phyloP scores from a whole-genome alignment of 2,797 vertebrate genomes.

The Centroberyx gerrardi region DNA sequence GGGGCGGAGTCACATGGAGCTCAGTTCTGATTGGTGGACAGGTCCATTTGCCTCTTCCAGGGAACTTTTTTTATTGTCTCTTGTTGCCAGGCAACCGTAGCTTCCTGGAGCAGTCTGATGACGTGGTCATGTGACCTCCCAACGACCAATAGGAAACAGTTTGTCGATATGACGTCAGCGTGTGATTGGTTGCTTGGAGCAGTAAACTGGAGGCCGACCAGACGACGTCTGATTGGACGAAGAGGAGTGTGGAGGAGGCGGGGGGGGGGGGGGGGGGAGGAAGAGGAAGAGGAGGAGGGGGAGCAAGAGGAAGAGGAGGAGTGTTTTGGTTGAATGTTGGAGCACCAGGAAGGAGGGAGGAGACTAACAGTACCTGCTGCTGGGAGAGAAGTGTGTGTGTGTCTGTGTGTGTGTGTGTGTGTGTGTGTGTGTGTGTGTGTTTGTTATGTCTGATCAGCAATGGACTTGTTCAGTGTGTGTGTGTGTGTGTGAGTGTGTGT shows the following conservation, averaged over 20 bases:
- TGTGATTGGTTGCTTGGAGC: constrained; percentile 31
- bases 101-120: constrained; percentile 42
- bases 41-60: constrained; percentile 37
- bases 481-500: constrained; percentile 6
- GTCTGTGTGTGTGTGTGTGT: constrained; percentile 18
- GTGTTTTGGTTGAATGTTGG: constrained; percentile 50
- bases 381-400: constrained; percentile 5
- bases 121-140: constrained; percentile 34
- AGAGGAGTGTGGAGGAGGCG: constrained; percentile 28
- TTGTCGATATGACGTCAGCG: constrained; percentile 39
- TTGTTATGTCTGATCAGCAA: background rate
- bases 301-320: background rate
- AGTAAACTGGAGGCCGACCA: constrained; percentile 39
- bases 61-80: constrained; percentile 48
- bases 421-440: constrained; percentile 30
- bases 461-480: background rate
- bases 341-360: constrained; percentile 70
- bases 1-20: constrained; percentile 34
- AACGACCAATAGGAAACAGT: constrained; percentile 46
- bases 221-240: constrained; percentile 32
- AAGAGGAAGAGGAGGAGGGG: background rate
- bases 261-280: constrained; percentile 5
- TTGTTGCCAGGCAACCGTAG: constrained; percentile 61
- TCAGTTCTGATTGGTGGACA: constrained; percentile 65
- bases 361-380: constrained; percentile 70